A percentile compares a stretch with the other conserved stretches of the same genome.
Conservation (phyloP, 2,113 vertebrate genomes). For the Parotia lawesii region DNA sequence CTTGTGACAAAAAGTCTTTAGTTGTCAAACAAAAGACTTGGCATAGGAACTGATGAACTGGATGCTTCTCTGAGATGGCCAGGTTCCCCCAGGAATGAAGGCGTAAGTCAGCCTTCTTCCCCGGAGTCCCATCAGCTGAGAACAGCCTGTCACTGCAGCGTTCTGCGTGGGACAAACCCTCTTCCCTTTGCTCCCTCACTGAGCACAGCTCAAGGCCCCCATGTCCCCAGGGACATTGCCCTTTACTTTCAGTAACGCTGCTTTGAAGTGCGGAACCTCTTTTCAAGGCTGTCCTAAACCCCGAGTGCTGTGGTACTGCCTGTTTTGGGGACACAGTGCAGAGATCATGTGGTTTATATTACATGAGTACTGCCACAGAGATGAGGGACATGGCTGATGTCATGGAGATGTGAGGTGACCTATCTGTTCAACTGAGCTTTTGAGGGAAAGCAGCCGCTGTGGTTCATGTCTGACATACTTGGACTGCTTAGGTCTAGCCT, state of each 20-base stretch:
- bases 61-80: not conserved
- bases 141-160: not conserved
- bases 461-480: not conserved
- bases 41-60: not conserved
- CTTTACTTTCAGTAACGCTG: not conserved
- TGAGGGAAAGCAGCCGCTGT: not conserved
- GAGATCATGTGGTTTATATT: not conserved
- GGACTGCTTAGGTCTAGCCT: not conserved
- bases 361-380: not conserved
- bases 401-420: not conserved
- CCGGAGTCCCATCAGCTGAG: not conserved
- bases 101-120: not conserved
- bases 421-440: not conserved
- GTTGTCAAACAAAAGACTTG: not conserved
- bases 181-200: not conserved
- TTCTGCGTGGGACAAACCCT: accelerated
- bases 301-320: not conserved
- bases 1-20: not conserved
- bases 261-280: not conserved
- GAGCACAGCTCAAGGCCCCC: not conserved
- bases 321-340: not conserved
- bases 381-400: not conserved
- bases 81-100: not conserved
- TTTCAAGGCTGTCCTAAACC: not conserved
- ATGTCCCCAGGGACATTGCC: no score